Base-by-base conservation (phyloP, 2,888 invertebrate species). In the Eupithecia exiguata region DNA sequence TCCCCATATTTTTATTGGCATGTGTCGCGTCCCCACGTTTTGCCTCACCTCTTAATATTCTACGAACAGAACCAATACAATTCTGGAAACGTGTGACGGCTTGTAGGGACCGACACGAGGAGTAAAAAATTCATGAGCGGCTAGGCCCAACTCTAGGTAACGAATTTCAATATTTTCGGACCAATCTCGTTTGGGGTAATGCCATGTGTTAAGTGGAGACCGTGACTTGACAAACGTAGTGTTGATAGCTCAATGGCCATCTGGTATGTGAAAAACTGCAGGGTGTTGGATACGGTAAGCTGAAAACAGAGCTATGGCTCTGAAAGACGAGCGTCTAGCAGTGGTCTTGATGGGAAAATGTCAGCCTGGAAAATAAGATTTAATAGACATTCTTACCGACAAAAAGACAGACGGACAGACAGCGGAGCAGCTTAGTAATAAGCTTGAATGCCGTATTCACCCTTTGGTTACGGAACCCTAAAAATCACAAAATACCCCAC, bases 11-110 rank as follows among this genome's bases (percentile, higher is more conserved):
- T 53, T 58, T 58, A 58, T 58, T 58, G 58, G 58, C 58, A 25
- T 25, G 53, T 53, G 25, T 58, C 58, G 21, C 14, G 3, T 21
- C 21, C 53, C 12, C 21, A 25, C 21, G 58, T 14, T n/a, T 21
- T 53, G n/a, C 53, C 53, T 21, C 25, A 53, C 10, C 58, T 58
- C 25, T 58, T 58, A 58, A 58, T 58, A 58, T 58, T 58, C 58
- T 25, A 25, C 25, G 58, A 58, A 58, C 58, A 58, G 25, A 58
- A 58, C 58, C 25, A 58, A 58, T 58, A 58, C 58, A 58, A 58
- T 58, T 58, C 58, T 25, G 58, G 58, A 25, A 58, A 25, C 58
- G 25, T 58, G 25, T 58, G 58, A 21, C 53, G 58, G 58, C 21
- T 25, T 25, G 58, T 10, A 53, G 4, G 58, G 58, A 5, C 58